Evolutionary conservation across 2,113 vertebrate genomes (phyloP).

Genomic region (Columba janthina): DNA sequence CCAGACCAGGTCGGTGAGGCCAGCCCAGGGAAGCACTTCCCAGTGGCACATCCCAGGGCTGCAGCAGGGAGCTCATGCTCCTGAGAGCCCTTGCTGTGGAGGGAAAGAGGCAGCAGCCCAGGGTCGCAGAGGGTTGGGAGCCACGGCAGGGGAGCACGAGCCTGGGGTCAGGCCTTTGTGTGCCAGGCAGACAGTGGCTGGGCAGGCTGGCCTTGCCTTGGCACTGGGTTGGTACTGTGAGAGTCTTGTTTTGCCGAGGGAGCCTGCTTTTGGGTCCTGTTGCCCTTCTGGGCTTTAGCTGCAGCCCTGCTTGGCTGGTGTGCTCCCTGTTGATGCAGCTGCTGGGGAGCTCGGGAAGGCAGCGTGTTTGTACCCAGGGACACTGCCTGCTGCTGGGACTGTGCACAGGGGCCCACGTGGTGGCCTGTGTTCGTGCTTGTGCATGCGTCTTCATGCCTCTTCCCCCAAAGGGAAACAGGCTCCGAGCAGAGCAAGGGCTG

Average conservation of each 20-base stretch:
- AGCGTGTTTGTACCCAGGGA: rapidly evolving
- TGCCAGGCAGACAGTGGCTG: background rate
- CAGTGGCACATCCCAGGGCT: background rate
- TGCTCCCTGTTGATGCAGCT: background rate
- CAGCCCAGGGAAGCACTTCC: background rate
- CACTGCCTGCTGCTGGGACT: background rate
- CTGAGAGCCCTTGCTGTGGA: background rate
- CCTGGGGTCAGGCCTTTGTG: background rate
- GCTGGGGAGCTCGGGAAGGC: background rate
- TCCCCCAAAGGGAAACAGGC: constrained; percentile 41
- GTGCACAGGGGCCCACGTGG: background rate
- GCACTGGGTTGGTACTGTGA: background rate
- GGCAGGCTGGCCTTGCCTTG: background rate
- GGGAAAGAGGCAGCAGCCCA: background rate
- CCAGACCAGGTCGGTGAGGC: background rate
- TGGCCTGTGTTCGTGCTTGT: background rate
- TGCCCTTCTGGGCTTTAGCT: background rate
- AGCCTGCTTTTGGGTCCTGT: background rate
- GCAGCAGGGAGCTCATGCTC: background rate
- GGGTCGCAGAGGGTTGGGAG: no score
- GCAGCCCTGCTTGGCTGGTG: background rate
- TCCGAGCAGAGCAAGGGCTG: constrained; percentile 40
- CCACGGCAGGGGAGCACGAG: background rate
- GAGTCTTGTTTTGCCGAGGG: no score
- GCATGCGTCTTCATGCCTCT: background rate